phyloP scores from a whole-genome alignment of 1,140 invertebrate species.

The Temnothorax longispinosus region DNA sequence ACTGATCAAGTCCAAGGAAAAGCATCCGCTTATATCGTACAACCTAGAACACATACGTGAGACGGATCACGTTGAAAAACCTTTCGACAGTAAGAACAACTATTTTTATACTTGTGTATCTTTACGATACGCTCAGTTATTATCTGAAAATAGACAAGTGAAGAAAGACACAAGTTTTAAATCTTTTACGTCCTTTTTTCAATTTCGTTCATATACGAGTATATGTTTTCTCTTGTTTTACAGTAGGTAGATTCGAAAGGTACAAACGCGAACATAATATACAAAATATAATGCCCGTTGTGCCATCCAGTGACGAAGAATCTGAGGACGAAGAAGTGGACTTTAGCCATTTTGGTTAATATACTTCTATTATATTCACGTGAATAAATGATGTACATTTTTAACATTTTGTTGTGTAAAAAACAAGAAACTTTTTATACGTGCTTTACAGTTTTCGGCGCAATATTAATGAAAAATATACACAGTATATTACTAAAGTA shows the following conservation, averaged over 20 bases:
- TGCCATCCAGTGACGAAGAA: slow-evolving; percentile 73
- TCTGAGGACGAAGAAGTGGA: slow-evolving; percentile 78
- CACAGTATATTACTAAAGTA: neutral
- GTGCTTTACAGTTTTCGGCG: neutral
- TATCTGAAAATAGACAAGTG: neutral
- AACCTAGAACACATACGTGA: slow-evolving; percentile 75
- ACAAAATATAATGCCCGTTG: slow-evolving; percentile 71
- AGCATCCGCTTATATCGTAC: slow-evolving; percentile 68
- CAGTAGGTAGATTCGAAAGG: slow-evolving; percentile 65
- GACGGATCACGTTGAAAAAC: slow-evolving; percentile 18
- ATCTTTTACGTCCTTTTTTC: neutral
- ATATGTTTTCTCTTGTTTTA: slow-evolving; percentile 48
- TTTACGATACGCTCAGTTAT: neutral
- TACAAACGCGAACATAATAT: slow-evolving; percentile 50
- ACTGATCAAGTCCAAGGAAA: slow-evolving; percentile 72
- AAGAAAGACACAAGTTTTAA: neutral
- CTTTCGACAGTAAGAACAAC: slow-evolving; percentile 34
- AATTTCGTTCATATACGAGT: slow-evolving; percentile 16
- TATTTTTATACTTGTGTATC: slow-evolving; percentile 31
- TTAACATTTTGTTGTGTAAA: neutral
- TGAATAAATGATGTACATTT: neutral
- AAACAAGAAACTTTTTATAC: neutral
- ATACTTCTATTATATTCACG: neutral
- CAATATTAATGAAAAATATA: neutral
- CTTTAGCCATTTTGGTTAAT: neutral